Evolutionary conservation across 2,797 vertebrate genomes (phyloP), one percentile per base, ranked within the genome.

Genomic region (Valencia hispanica): DNA sequence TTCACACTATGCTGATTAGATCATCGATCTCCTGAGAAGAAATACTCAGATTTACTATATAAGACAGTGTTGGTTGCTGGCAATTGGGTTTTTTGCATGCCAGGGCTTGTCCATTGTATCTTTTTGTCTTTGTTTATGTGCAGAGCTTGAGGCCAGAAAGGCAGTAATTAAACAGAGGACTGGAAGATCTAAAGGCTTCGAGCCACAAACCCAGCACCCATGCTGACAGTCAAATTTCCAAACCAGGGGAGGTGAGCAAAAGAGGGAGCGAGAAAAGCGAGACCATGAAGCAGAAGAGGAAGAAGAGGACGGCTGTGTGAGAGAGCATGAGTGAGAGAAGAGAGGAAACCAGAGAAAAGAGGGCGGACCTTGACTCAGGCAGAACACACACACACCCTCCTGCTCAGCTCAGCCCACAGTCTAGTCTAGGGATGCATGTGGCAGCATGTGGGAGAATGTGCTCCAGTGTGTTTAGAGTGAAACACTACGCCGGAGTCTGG

Each of bases 161-260:
- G 82, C 85, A 88, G 91, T 92, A 94, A 93, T 94, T 93, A 94
- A 90, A 93, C 91, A 84, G 80, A 90, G 85, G 91, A 91, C 85
- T 81, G 86, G 85, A 89, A 90, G 84, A 85, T 92, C 85, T 88
- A 70, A 89, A 87, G 84, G 88, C 89, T 94, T 84, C 81, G 80
- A 94, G 91, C 90, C 91, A 90, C 87, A 91, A 92, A 90, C 83
- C 84, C 88, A 88, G 77, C 87, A 86, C 87, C 89, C 92, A 89
- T 78, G 81, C 92, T 93, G 93, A 86, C 92, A 94, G 92, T 91
- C 91, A 92, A 91, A 87, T 63, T 90, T 89, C 90, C 88, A 84
- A 91, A 79, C 81, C 77, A 78, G 87, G 84, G 91, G 91, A 92
- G 89, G 93, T 90, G 92, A 93, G 84, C 22, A 57, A 57, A n/a